A percentile compares a stretch with the other conserved stretches of the same genome.
Conservation (phyloP, 2,888 invertebrate genomes). For the Chrysodeixis includens region DNA sequence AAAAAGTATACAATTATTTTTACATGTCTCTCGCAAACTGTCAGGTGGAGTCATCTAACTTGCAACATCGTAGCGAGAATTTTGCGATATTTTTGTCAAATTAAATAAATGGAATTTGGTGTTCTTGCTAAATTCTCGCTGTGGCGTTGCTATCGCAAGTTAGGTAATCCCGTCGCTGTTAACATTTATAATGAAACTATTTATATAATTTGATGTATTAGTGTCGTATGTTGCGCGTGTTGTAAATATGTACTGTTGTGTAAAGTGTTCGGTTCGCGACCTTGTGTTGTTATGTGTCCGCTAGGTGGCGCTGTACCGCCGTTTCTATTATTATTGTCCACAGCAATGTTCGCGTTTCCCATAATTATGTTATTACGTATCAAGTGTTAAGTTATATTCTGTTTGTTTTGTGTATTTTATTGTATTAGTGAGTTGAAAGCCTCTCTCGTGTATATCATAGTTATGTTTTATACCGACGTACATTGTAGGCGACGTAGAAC, state of each 20-base stretch:
- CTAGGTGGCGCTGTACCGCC: slow-evolving; percentile 56
- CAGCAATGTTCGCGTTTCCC: background rate
- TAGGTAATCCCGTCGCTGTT: background rate
- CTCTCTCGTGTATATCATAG: slow-evolving; percentile 31
- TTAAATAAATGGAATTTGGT: too few relatives aligned
- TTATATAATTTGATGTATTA: slow-evolving; percentile 70
- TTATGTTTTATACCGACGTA: slow-evolving; percentile 36
- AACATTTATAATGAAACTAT: slow-evolving; percentile 41
- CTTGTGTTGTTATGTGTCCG: slow-evolving; percentile 66
- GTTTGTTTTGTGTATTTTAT: slow-evolving; percentile 22
- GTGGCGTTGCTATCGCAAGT: too few relatives aligned
- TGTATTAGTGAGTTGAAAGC: background rate
- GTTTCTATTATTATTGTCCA: background rate
- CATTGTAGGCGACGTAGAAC: slow-evolving; percentile 40
- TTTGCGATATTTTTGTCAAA: too few relatives aligned
- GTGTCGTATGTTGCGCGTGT: slow-evolving; percentile 52
- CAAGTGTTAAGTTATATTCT: slow-evolving; percentile 6
- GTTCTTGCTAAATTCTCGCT: too few relatives aligned
- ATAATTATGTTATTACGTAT: background rate
- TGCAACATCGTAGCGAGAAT: too few relatives aligned
- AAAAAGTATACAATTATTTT: background rate
- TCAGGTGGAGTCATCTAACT: background rate
- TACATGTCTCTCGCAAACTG: slow-evolving; percentile 37
- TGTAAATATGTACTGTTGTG: slow-evolving; percentile 81
- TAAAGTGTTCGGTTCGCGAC: slow-evolving; percentile 71